These are phyloP conservation scores for Oryzias melastigma DNA, from an alignment of 2,113 vertebrate species.

Conservation along the genomic window DNA sequence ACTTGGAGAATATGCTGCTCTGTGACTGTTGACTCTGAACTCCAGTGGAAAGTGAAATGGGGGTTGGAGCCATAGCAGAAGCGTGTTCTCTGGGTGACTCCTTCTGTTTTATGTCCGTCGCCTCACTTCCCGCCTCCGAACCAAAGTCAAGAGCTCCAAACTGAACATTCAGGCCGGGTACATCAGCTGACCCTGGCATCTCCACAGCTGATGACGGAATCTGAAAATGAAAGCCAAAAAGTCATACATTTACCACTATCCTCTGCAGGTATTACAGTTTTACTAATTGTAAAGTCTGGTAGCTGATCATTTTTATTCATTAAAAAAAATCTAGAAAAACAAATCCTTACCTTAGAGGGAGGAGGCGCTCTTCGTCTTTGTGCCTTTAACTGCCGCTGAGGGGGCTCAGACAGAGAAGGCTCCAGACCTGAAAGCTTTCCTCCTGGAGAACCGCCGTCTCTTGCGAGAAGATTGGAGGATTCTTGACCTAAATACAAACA, in stretches of 20 bases:
- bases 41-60: slow-evolving; percentile 29
- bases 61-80: slow-evolving; percentile 11
- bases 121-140: slow-evolving; percentile 78
- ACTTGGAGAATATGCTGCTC: slow-evolving; percentile 88
- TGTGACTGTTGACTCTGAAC: slow-evolving; percentile 61
- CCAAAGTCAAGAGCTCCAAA: slow-evolving; percentile 97
- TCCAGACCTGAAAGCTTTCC: slow-evolving; percentile 79
- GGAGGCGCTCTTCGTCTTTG: slow-evolving; percentile 85
- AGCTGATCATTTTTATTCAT: neutral
- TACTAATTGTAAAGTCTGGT: neutral
- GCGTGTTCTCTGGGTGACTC: slow-evolving; percentile 64
- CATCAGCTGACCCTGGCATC: slow-evolving; percentile 92
- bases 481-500: slow-evolving; percentile 78
- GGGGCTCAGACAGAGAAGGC: slow-evolving; percentile 73
- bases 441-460: slow-evolving; percentile 70
- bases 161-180: slow-evolving; percentile 91
- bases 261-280: neutral
- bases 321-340: neutral
- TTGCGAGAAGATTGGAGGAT: slow-evolving; percentile 74
- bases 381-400: slow-evolving; percentile 86
- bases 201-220: slow-evolving; percentile 93
- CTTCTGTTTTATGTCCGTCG: slow-evolving; percentile 80
- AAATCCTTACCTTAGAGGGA: slow-evolving; percentile 83
- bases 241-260: neutral
- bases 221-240: slow-evolving; percentile 67